Evolutionary conservation across 1,140 invertebrate genomes (phyloP), one percentile per base, ranked within the genome.

Genomic region (Venturia canescens): DNA sequence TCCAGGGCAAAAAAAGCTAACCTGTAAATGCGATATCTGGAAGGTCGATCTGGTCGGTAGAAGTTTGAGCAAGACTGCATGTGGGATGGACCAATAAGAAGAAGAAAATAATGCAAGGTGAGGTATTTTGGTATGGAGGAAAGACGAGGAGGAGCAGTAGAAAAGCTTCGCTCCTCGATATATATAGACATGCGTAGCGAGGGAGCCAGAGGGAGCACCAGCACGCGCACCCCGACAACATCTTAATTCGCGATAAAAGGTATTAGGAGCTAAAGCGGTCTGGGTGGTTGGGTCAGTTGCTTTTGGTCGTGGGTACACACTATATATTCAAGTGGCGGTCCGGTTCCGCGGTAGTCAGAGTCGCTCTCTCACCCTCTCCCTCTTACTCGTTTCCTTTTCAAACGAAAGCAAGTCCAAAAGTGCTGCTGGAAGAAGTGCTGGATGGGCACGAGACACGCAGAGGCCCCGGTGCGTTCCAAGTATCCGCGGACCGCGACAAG

Each of bases 241-340:
- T 89, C 88, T 89, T 89, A 89, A 89, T 89, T 89, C 88, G 88
- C 86, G 88, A 89, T 89, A 89, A 89, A 89, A 88, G 84, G 83
- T 88, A 89, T 89, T 89, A 88, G 83, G 86, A 87, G 84, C 86
- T 81, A 84, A 83, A 85, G 84, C 84, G 84, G 80, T 86, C 80
- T 82, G 76, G 81, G 78, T 80, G 81, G 83, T 77, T 77, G 75
- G 53, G 53, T 77, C 75, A 77, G 57, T 77, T 77, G 75, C 57
- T 44, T 31, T 77, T 53, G 44, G 71, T 23, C 29, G 53, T 57
- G 29, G 50, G 4, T 48, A 23, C 18, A n/a, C 4, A 57, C 34
- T 60, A 60, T 60, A 60, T 34, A 60, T 50, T 9, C 29, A 53
- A 31, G 50, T 76, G 29, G 21, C 53, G 3, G 29, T 60, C 72